Evolutionary conservation across 2,113 vertebrate genomes (phyloP).

Genomic region (Isurus oxyrinchus): DNA sequence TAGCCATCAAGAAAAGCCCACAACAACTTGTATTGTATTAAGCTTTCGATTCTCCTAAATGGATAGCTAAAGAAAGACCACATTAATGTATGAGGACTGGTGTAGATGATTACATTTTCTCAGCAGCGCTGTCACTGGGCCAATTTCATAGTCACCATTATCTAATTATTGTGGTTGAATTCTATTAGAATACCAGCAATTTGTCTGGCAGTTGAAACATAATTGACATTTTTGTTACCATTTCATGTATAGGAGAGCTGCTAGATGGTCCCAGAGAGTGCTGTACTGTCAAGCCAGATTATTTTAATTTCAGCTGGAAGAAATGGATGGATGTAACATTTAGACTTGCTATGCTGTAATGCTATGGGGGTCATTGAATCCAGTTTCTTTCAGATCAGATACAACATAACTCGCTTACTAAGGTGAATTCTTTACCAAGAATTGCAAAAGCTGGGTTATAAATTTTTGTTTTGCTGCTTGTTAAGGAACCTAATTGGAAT

Average conservation of each 20-base stretch:
- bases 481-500: not conserved
- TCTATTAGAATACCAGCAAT: slow-evolving; percentile 65
- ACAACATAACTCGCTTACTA: not conserved
- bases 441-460: not conserved
- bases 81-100: slow-evolving; percentile 71
- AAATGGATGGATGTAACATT: slow-evolving; percentile 39
- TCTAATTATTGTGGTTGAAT: slow-evolving; percentile 71
- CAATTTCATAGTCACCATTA: slow-evolving; percentile 65
- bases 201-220: slow-evolving; percentile 64
- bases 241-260: slow-evolving; percentile 59
- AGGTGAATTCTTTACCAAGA: not conserved
- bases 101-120: slow-evolving; percentile 71
- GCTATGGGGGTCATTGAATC: not conserved
- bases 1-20: not conserved
- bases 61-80: slow-evolving; percentile 64
- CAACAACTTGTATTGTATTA: slow-evolving; percentile 13
- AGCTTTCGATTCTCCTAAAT: slow-evolving; percentile 67
- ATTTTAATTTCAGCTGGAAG: slow-evolving; percentile 53
- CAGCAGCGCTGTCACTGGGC: slow-evolving; percentile 66
- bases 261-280: slow-evolving; percentile 53
- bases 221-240: slow-evolving; percentile 69
- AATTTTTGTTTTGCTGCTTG: not conserved
- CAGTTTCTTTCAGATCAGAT: not conserved
- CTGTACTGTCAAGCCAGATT: slow-evolving; percentile 59
- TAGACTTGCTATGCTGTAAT: slow-evolving; percentile 13